Percentiles rank a stretch among this genome's conserved stretches.
Evolutionary conservation across 2,113 vertebrate genomes (phyloP).

Genomic region (Steatornis caripensis): DNA sequence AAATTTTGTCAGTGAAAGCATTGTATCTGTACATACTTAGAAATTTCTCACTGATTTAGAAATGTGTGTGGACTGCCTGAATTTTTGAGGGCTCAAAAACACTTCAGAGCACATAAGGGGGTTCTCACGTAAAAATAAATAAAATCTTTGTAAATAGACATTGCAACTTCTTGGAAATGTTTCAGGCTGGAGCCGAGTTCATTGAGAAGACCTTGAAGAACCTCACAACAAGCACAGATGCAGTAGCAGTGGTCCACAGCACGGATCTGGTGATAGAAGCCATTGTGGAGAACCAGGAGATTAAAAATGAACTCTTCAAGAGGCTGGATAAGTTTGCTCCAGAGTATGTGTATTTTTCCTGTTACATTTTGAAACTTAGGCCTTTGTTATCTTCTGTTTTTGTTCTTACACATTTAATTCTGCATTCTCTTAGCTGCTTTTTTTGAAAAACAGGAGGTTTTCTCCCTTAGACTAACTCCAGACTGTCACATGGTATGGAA

Average conservation of each 20-base stretch:
- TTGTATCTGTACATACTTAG: neutral
- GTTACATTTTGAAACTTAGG: neutral
- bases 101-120: neutral
- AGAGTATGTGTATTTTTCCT: slow-evolving; percentile 75
- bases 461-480: neutral
- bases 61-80: neutral
- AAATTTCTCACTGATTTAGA: neutral
- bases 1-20: neutral
- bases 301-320: slow-evolving; percentile 89
- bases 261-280: slow-evolving; percentile 93
- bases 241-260: slow-evolving; percentile 76
- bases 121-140: neutral
- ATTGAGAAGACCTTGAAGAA: slow-evolving; percentile 84
- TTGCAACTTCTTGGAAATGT: neutral
- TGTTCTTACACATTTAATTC: neutral
- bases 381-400: neutral
- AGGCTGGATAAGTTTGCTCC: slow-evolving; percentile 89
- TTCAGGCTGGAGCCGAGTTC: slow-evolving; percentile 85
- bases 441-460: neutral
- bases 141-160: neutral
- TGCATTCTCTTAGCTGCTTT: neutral
- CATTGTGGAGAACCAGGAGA: slow-evolving; percentile 88
- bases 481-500: neutral
- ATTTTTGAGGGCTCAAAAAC: neutral
- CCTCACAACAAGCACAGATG: slow-evolving; percentile 81